Conservation (phyloP, 2,888 invertebrate species). For the Eustalomyia histrio region DNA sequence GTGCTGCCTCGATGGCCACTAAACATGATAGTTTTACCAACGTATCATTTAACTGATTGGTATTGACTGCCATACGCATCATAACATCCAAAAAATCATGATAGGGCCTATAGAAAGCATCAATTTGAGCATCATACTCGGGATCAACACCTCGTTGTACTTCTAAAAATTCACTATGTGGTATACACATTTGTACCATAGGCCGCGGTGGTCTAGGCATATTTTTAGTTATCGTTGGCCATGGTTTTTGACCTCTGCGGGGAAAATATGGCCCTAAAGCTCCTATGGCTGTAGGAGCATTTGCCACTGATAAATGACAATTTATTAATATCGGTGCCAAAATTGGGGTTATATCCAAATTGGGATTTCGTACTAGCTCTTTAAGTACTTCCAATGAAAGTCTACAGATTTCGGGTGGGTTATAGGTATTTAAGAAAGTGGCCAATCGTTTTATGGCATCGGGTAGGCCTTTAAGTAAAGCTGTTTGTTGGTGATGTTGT, state of each 20-base stretch:
- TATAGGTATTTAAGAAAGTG: constrained; percentile 92
- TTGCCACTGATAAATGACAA: constrained; percentile 90
- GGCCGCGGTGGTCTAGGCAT: constrained; percentile 86
- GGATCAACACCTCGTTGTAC: constrained; percentile 84
- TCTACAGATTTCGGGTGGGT: constrained; percentile 90
- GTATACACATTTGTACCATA: constrained; percentile 92
- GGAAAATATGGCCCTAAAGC: constrained; percentile 90
- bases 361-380: constrained; percentile 78
- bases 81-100: constrained; percentile 91
- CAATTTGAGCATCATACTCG: constrained; percentile 87
- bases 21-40: constrained; percentile 92
- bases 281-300: constrained; percentile 84
- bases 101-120: constrained; percentile 91
- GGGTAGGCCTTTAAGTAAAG: constrained; percentile 89
- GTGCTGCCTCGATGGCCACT: constrained; percentile 94
- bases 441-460: constrained; percentile 93
- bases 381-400: constrained; percentile 85
- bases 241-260: constrained; percentile 82
- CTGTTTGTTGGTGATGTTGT: constrained; percentile 75
- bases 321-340: constrained; percentile 92
- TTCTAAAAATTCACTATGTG: constrained; percentile 84
- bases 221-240: constrained; percentile 82
- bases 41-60: constrained; percentile 91
- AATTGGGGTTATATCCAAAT: constrained; percentile 83
- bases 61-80: constrained; percentile 93